These are phyloP conservation scores for Chalcosyrphus nemorum DNA, from an alignment of 2,888 invertebrate genomes.

Conservation along the genomic window DNA sequence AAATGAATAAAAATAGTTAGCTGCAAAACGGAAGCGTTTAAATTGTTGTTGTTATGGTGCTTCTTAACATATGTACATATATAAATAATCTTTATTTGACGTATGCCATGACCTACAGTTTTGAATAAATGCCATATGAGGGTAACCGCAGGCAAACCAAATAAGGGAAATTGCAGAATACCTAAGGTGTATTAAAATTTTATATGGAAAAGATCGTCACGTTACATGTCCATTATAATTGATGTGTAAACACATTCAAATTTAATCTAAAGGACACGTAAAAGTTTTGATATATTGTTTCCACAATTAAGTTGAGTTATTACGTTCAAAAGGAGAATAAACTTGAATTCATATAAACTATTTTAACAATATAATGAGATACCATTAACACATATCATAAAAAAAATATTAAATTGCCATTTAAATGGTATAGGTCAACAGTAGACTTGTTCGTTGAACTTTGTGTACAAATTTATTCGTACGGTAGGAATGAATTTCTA, in stretches of 20 bases:
- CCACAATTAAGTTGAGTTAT: conserved; percentile 3
- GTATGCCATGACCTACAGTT: neutral
- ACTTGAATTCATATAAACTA: neutral
- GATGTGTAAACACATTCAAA: conserved; percentile 6
- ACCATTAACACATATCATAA: conserved; percentile 18
- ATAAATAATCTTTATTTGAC: neutral
- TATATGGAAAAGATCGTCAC: neutral
- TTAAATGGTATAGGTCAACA: conserved; percentile 38
- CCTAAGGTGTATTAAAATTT: neutral
- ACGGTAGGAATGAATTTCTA: neutral
- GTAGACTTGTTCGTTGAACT: conserved; percentile 55
- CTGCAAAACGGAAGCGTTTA: neutral
- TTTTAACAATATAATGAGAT: conserved; percentile 36
- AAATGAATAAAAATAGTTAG: neutral
- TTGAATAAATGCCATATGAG: neutral
- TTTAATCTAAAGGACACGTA: too few species aligned
- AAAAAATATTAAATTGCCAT: conserved; percentile 38
- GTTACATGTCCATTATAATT: too few species aligned
- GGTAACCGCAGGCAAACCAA: neutral
- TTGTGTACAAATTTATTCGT: conserved; percentile 17
- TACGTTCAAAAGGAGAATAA: conserved; percentile 30
- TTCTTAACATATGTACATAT: too few species aligned
- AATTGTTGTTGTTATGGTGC: too few species aligned
- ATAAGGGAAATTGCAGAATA: neutral
- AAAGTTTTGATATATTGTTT: too few species aligned